Conservation (phyloP, 2,888 invertebrate species). For the Syritta pipiens region DNA sequence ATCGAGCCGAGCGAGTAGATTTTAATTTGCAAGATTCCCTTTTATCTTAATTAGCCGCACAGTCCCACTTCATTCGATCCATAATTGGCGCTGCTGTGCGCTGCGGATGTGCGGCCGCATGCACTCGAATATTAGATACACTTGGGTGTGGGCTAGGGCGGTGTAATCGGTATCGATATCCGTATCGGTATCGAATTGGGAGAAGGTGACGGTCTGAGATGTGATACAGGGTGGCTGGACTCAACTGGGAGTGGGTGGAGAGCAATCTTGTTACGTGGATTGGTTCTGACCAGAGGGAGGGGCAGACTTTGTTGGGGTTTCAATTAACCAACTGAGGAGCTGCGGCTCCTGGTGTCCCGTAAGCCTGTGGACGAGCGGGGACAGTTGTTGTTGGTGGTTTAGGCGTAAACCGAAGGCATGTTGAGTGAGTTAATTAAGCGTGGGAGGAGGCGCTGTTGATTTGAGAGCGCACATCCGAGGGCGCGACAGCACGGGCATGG, state of each 20-base stretch:
- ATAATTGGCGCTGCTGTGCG: constrained; percentile 12
- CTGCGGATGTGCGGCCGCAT: background rate
- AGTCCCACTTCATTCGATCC: constrained; percentile 12
- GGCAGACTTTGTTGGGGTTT: constrained; percentile 8
- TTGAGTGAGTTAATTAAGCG: constrained; percentile 18
- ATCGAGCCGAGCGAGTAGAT: background rate
- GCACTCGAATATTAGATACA: background rate
- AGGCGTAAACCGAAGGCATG: constrained; percentile 6
- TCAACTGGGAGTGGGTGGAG: background rate
- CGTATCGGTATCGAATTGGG: constrained; percentile 20
- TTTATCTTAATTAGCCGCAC: constrained; percentile 46
- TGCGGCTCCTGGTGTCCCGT: background rate
- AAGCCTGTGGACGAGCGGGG: background rate
- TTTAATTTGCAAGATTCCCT: constrained; percentile 45
- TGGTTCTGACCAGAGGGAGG: background rate
- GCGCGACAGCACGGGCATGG: background rate
- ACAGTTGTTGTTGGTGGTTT: background rate
- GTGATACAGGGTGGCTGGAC: background rate
- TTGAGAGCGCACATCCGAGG: background rate
- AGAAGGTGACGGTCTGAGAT: constrained; percentile 2
- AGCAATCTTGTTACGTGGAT: constrained; percentile 25
- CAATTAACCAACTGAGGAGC: constrained; percentile 20
- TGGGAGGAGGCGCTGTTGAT: background rate
- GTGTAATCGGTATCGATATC: background rate
- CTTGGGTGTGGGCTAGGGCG: too few relatives aligned